Evolutionary conservation across 2,797 vertebrate genomes (phyloP).

Genomic region (Alosa sapidissima): DNA sequence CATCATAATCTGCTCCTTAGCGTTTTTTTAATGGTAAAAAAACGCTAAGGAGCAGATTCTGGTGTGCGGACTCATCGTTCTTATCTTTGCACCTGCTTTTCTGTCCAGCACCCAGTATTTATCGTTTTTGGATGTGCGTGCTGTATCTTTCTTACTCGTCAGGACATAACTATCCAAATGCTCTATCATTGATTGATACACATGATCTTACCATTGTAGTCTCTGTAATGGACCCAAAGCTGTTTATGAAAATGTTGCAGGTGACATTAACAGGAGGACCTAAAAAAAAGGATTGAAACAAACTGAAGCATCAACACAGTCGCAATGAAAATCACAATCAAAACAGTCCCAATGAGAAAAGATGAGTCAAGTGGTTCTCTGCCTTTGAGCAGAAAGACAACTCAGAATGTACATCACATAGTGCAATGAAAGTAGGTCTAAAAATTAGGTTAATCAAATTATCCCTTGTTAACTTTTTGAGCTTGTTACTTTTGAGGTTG

Average conservation of each 20-base stretch:
- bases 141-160: no score
- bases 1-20: no score
- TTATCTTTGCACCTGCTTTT: no score
- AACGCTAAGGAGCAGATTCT: no score
- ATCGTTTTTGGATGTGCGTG: no score
- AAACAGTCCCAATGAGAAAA: neutral
- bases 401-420: neutral
- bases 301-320: neutral
- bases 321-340: neutral
- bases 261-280: constrained; percentile 94
- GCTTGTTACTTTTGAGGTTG: neutral
- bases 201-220: constrained; percentile 86
- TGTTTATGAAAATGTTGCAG: constrained; percentile 97
- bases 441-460: neutral
- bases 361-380: neutral
- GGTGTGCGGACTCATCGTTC: no score
- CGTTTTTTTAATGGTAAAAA: no score
- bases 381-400: neutral
- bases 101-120: no score
- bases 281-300: constrained; percentile 52
- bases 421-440: neutral
- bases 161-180: neutral
- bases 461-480: neutral
- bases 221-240: constrained; percentile 93
- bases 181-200: no score